Conservation (phyloP, 1,140 invertebrate species). For the Lerema accius region DNA sequence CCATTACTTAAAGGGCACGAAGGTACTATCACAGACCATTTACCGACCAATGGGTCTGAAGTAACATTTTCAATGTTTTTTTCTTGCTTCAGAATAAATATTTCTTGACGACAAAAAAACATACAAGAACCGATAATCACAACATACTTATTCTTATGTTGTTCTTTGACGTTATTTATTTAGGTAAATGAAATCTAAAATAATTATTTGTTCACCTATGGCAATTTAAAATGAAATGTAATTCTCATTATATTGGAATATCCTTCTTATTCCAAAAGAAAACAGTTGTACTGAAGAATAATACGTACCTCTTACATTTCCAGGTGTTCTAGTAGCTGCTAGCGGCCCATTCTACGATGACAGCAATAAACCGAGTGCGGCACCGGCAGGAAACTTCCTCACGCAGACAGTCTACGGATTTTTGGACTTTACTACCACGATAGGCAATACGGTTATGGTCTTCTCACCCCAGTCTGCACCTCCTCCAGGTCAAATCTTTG, state of each 20-base stretch:
- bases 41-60: conserved; percentile 69
- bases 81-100: conserved; percentile 19
- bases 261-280: too few relatives aligned
- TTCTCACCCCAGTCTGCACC: conserved; percentile 92
- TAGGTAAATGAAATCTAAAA: too few relatives aligned
- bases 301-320: too few relatives aligned
- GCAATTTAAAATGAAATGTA: too few relatives aligned
- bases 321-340: conserved; percentile 50
- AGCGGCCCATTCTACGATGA: conserved; percentile 54
- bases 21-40: conserved; percentile 69
- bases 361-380: conserved; percentile 39
- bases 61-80: conserved; percentile 54
- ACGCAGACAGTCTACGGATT: conserved; percentile 95
- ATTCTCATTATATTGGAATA: too few relatives aligned
- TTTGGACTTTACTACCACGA: conserved; percentile 94
- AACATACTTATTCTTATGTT: too few relatives aligned
- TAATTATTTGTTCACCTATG: too few relatives aligned
- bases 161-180: too few relatives aligned
- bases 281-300: too few relatives aligned
- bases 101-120: conserved; percentile 1
- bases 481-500: conserved; percentile 70
- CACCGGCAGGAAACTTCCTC: conserved; percentile 70
- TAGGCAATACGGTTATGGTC: conserved; percentile 94
- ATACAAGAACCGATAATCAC: too few relatives aligned
- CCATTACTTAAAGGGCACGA: conserved; percentile 56